These are phyloP conservation scores for Polypterus senegalus DNA, from an alignment of 2,113 vertebrate species.

Conservation along the genomic window DNA sequence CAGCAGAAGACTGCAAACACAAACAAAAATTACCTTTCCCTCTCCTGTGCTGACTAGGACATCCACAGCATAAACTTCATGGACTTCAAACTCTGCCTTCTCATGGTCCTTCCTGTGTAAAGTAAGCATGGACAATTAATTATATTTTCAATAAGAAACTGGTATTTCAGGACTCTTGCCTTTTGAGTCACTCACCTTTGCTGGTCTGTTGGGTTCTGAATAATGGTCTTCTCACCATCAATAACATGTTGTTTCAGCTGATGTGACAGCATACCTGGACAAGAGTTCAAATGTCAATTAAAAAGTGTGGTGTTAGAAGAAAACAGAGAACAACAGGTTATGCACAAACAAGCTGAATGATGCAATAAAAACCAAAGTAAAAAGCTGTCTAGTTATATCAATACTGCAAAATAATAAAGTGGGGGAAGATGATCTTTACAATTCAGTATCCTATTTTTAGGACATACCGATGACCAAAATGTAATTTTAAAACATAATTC, in stretches of 20 bases:
- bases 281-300: neutral
- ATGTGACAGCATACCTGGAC: constrained; percentile 85
- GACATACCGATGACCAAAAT: neutral
- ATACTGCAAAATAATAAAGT: too few species aligned
- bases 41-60: constrained; percentile 92
- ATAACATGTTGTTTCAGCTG: constrained; percentile 93
- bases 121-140: constrained; percentile 7
- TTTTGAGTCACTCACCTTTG: constrained; percentile 59
- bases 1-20: accelerated
- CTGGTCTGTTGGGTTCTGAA: constrained; percentile 93
- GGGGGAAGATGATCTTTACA: too few species aligned
- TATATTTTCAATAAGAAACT: neutral
- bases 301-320: too few species aligned
- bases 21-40: constrained; percentile 66
- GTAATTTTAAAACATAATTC: neutral
- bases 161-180: too few species aligned
- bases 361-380: too few species aligned
- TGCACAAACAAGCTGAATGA: too few species aligned
- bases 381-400: too few species aligned
- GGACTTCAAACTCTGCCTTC: constrained; percentile 93
- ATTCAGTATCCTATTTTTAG: neutral
- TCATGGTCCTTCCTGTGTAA: constrained; percentile 86
- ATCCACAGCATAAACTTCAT: constrained; percentile 93
- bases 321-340: too few species aligned
- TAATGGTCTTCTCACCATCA: constrained; percentile 94